Conservation (phyloP, 1,140 invertebrate genomes). For the Ceratina japonica region DNA sequence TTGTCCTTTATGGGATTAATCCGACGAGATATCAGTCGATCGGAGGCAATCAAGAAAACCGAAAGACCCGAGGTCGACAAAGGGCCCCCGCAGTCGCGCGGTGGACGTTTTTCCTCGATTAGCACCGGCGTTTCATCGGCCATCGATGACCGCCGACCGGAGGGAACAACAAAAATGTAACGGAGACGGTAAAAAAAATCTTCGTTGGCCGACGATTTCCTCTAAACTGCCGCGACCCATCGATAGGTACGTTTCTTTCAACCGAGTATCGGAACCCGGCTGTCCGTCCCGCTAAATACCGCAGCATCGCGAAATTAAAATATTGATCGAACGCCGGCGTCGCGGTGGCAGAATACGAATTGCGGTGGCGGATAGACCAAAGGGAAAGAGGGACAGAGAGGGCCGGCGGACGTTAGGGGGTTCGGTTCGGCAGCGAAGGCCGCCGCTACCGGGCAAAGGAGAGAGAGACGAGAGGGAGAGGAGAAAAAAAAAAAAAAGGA, state of each 20-base stretch:
- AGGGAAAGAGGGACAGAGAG: slow-evolving; percentile 21
- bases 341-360: slow-evolving; percentile 73
- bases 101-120: slow-evolving; percentile 14
- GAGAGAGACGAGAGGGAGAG: not conserved
- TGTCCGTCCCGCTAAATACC: slow-evolving; percentile 76
- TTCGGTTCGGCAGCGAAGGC: slow-evolving; percentile 20
- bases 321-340: slow-evolving; percentile 76
- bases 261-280: slow-evolving; percentile 46
- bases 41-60: too few relatives aligned
- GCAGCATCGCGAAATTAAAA: slow-evolving; percentile 79
- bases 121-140: not conserved
- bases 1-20: too few relatives aligned
- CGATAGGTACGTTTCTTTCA: slow-evolving; percentile 47
- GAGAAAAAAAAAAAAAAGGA: slow-evolving; percentile 32
- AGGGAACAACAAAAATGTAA: not conserved
- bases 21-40: too few relatives aligned
- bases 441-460: not conserved
- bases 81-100: too few relatives aligned
- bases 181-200: not conserved
- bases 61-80: too few relatives aligned
- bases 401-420: slow-evolving; percentile 36
- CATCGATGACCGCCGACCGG: not conserved
- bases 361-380: slow-evolving; percentile 72
- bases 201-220: slow-evolving; percentile 18
- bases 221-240: slow-evolving; percentile 57